These are phyloP conservation scores for Pagrus major DNA, from an alignment of 2,113 vertebrate species.

Conservation along the genomic window DNA sequence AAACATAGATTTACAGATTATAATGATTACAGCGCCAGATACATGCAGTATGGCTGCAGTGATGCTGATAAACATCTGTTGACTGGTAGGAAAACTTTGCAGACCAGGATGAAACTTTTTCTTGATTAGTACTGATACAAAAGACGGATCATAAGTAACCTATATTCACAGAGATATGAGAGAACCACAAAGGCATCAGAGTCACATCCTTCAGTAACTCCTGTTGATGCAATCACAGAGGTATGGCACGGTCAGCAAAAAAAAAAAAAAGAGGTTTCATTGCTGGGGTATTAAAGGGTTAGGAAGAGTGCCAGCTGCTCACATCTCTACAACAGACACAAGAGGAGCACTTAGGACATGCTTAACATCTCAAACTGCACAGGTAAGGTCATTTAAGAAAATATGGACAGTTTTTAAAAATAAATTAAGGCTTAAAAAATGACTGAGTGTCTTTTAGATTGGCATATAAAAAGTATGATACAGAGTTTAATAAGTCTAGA, in stretches of 20 bases:
- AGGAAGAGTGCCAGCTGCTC: conserved; percentile 10
- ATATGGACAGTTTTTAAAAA: background rate
- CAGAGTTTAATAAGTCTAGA: background rate
- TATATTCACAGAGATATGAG: background rate
- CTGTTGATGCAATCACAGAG: background rate
- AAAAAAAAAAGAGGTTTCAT: conserved; percentile 50
- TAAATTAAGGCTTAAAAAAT: background rate
- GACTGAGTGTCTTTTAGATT: background rate
- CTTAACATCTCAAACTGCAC: conserved; percentile 12
- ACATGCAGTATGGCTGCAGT: background rate
- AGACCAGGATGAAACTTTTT: background rate
- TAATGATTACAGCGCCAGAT: background rate
- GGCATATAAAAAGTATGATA: background rate
- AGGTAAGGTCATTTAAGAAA: conserved; percentile 45
- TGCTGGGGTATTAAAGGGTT: too few species aligned
- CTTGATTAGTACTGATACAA: background rate
- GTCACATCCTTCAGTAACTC: background rate
- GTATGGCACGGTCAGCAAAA: conserved; percentile 52
- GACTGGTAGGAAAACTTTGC: background rate
- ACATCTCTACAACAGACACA: background rate
- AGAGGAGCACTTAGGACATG: conserved; percentile 10
- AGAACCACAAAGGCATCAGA: background rate
- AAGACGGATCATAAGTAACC: background rate
- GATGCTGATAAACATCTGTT: background rate
- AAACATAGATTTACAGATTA: background rate